Percentiles rank a stretch among this genome's conserved stretches.
phyloP scores from a whole-genome alignment of 2,888 invertebrate genomes.

The Lagria hirta region DNA sequence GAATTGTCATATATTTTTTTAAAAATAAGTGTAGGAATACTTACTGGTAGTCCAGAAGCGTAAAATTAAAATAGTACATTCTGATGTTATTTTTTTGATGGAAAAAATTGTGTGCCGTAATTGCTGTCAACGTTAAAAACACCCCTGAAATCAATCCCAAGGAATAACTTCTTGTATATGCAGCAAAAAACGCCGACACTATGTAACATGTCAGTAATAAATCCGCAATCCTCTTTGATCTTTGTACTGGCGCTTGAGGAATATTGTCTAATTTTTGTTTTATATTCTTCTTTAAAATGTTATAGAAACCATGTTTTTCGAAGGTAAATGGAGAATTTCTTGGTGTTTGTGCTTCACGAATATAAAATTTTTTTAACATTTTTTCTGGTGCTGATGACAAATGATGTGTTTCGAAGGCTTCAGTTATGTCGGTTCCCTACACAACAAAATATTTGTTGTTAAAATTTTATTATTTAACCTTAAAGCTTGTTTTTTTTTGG shows the following conservation, averaged over 20 bases:
- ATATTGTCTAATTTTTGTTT: constrained; percentile 59
- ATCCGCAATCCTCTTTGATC: constrained; percentile 51
- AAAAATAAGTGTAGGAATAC: constrained; percentile 18
- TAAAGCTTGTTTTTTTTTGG: no score
- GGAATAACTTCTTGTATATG: constrained; percentile 48
- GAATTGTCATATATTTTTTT: no score
- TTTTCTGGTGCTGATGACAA: constrained; percentile 59
- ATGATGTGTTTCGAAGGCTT: constrained; percentile 75
- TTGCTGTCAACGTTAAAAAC: constrained; percentile 54
- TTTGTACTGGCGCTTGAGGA: constrained; percentile 47
- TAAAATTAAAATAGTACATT: constrained; percentile 76
- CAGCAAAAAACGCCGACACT: constrained; percentile 49
- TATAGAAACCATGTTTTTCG: constrained; percentile 71
- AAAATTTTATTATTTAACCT: no score
- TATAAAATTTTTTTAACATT: constrained; percentile 65
- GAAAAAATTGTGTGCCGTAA: constrained; percentile 75
- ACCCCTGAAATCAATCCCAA: constrained; percentile 59
- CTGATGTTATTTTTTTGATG: constrained; percentile 76
- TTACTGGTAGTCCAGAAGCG: constrained; percentile 65
- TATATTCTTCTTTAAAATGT: constrained; percentile 63
- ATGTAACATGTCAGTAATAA: constrained; percentile 48
- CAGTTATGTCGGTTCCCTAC: constrained; percentile 77
- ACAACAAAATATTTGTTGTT: no score
- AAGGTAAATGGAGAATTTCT: constrained; percentile 74
- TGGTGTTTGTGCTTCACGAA: constrained; percentile 62